Evolutionary conservation across 2,888 invertebrate species (phyloP).

Genomic region (Phrixothrix hirtus): DNA sequence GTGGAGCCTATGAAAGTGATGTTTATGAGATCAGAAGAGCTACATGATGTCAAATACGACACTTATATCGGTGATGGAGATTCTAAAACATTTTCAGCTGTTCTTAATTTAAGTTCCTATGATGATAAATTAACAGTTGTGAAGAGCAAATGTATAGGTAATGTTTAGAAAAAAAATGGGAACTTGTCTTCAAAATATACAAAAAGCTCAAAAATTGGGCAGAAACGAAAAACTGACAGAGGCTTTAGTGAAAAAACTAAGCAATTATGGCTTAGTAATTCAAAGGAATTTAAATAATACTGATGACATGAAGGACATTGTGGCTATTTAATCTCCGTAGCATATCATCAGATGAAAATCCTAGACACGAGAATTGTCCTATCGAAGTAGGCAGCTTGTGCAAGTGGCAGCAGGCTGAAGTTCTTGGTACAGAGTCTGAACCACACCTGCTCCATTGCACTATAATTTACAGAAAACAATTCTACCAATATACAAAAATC

Average conservation of each 20-base stretch:
- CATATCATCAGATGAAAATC: neutral
- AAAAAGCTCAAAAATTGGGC: neutral
- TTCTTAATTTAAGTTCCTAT: slow-evolving; percentile 32
- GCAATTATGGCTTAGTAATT: slow-evolving; percentile 1
- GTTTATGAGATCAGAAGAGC: slow-evolving; percentile 16
- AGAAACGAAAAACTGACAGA: neutral
- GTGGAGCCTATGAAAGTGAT: slow-evolving; percentile 27
- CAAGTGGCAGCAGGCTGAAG: neutral
- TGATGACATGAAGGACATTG: neutral
- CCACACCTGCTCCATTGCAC: neutral
- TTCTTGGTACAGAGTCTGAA: too few species aligned
- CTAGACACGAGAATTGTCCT: neutral
- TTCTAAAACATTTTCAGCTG: slow-evolving; percentile 33
- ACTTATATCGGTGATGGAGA: slow-evolving; percentile 39
- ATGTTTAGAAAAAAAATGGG: slow-evolving; percentile 38
- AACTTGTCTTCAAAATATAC: neutral
- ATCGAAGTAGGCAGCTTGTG: neutral
- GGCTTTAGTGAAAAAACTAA: neutral
- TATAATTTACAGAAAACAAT: neutral
- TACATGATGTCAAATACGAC: slow-evolving; percentile 22
- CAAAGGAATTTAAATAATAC: neutral
- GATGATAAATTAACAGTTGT: slow-evolving; percentile 21
- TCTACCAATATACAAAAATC: neutral
- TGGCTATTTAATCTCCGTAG: too few species aligned
- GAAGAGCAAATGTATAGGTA: slow-evolving; percentile 27